Evolutionary conservation across 2,797 vertebrate genomes (phyloP).

Genomic region (Threskiornis aethiopicus): DNA sequence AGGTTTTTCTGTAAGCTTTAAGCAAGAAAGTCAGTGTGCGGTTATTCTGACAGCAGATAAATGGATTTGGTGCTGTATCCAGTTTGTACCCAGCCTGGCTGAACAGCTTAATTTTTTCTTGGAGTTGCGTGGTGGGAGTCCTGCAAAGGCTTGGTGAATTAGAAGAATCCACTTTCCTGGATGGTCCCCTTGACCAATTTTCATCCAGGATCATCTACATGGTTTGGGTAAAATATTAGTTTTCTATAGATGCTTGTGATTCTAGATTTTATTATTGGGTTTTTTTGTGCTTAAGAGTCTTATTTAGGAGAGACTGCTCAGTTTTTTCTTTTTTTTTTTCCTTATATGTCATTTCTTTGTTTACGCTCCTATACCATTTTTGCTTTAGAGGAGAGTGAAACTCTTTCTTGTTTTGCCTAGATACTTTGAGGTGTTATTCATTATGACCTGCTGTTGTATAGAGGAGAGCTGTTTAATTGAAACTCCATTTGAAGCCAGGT

Average conservation of each 20-base stretch:
- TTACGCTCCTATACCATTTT: not conserved
- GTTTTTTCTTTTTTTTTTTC: not conserved
- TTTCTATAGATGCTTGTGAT: not conserved
- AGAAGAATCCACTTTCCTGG: not conserved
- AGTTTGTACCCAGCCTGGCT: not conserved
- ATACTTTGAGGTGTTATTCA: not conserved
- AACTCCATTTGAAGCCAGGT: not conserved
- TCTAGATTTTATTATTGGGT: not conserved
- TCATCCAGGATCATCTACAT: not conserved
- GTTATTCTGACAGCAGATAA: not conserved
- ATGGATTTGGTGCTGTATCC: not conserved
- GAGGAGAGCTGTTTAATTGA: not conserved
- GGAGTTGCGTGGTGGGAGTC: not conserved
- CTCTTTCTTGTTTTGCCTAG: not conserved
- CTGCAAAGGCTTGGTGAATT: not conserved
- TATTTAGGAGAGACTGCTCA: not conserved
- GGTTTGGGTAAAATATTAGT: not conserved
- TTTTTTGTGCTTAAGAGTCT: not conserved
- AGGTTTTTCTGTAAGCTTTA: not conserved
- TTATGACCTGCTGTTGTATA: not conserved
- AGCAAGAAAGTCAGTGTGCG: not conserved
- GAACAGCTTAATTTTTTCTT: not conserved
- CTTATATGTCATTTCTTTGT: not conserved
- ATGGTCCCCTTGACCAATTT: not conserved
- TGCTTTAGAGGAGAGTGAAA: not conserved